Evolutionary conservation across 2,797 vertebrate genomes (phyloP).

Genomic region (Centroberyx gerrardi): DNA sequence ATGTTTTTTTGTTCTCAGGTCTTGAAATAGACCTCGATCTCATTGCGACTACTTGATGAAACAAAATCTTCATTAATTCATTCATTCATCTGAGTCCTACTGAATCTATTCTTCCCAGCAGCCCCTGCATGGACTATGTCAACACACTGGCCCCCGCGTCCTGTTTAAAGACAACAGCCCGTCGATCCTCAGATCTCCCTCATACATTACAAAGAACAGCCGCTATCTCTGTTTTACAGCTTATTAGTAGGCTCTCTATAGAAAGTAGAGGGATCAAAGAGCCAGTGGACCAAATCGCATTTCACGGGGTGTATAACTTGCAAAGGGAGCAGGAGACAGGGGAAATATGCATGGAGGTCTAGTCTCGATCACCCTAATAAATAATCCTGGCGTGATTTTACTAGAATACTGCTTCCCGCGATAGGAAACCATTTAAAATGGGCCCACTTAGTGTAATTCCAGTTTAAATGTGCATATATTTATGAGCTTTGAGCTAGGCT

Average conservation of each 20-base stretch:
- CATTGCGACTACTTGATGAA: background rate
- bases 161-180: background rate
- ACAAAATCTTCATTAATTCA: background rate
- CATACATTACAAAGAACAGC: slow-evolving; percentile 63
- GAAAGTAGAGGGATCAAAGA: slow-evolving; percentile 48
- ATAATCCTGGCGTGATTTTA: background rate
- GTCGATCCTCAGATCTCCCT: slow-evolving; percentile 48
- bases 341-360: background rate
- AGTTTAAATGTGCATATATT: no score
- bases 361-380: slow-evolving; percentile 3
- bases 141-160: slow-evolving; percentile 20
- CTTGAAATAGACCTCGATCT: slow-evolving; percentile 24
- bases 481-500: no score
- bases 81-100: background rate
- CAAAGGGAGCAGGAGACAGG: slow-evolving; percentile 14
- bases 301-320: slow-evolving; percentile 23
- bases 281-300: background rate
- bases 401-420: background rate
- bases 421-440: no score
- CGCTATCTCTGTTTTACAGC: slow-evolving; percentile 50
- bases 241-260: background rate
- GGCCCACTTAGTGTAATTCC: no score
- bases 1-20: background rate
- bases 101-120: background rate
- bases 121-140: slow-evolving; percentile 22